Percentiles rank a stretch among this genome's conserved stretches.
These are phyloP conservation scores for Cephalotes varians DNA, from an alignment of 2,888 invertebrate species.

Conservation along the genomic window DNA sequence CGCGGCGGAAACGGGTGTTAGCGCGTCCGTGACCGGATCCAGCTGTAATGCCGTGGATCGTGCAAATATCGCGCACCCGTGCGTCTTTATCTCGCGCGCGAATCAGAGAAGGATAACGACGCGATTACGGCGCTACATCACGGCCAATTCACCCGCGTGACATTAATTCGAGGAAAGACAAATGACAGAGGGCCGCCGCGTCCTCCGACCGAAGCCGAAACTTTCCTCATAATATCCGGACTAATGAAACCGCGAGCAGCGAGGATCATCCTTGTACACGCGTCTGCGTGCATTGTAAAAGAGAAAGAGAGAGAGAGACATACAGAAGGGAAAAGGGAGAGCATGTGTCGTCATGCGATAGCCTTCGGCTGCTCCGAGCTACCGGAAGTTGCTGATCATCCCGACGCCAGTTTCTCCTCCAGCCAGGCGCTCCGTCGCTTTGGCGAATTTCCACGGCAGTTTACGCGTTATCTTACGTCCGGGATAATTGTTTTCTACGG, in stretches of 20 bases:
- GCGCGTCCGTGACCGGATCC: neutral
- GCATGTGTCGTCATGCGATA: slow-evolving; percentile 29
- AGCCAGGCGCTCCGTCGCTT: slow-evolving; percentile 67
- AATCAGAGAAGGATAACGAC: slow-evolving; percentile 36
- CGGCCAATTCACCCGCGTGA: slow-evolving; percentile 40
- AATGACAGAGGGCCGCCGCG: slow-evolving; percentile 37
- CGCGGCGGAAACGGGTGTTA: slow-evolving; percentile 6
- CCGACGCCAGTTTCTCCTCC: slow-evolving; percentile 17
- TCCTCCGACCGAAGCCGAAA: slow-evolving; percentile 34
- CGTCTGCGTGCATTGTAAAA: neutral
- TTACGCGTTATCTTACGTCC: slow-evolving; percentile 80
- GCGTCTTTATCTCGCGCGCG: slow-evolving; percentile 26
- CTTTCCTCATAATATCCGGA: slow-evolving; percentile 51
- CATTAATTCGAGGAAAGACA: slow-evolving; percentile 53
- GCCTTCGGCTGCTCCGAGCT: slow-evolving; percentile 42
- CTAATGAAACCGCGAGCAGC: slow-evolving; percentile 47
- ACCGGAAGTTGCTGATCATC: slow-evolving; percentile 44
- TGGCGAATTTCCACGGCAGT: slow-evolving; percentile 81
- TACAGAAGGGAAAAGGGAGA: neutral
- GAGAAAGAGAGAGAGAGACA: neutral
- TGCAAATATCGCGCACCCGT: slow-evolving; percentile 23
- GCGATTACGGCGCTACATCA: slow-evolving; percentile 41
- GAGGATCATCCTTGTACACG: slow-evolving; percentile 20
- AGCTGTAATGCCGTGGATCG: slow-evolving; percentile 21
- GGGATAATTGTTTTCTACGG: slow-evolving; percentile 80